These are phyloP conservation scores for Leptinotarsa tumamoca DNA, from an alignment of 2,888 invertebrate species.

Conservation along the genomic window DNA sequence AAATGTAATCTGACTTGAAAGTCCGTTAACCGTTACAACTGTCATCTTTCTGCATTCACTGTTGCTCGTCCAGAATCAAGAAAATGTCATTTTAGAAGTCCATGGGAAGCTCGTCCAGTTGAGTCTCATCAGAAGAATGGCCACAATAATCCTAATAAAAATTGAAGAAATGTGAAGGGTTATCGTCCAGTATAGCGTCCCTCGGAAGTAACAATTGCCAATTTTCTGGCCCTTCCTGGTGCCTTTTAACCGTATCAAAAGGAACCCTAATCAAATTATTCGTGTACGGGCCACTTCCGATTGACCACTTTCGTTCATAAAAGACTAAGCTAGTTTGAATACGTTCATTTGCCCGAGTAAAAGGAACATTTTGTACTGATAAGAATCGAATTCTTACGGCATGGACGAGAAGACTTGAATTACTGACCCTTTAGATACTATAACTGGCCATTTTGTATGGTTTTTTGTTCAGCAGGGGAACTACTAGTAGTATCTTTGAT, in stretches of 20 bases:
- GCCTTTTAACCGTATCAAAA: constrained; percentile 25
- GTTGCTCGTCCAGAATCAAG: not conserved
- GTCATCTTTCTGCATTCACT: not conserved
- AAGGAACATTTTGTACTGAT: constrained; percentile 36
- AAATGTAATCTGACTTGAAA: too few species aligned
- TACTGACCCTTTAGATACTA: constrained; percentile 2
- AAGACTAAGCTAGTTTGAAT: constrained; percentile 28
- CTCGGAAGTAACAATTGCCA: constrained; percentile 44
- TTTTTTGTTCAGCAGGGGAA: not conserved
- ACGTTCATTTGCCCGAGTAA: constrained; percentile 31
- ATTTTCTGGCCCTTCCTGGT: constrained; percentile 46
- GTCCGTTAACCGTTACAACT: not conserved
- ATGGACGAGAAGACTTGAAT: constrained; percentile 4
- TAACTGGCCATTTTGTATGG: not conserved
- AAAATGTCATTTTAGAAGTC: constrained; percentile 13
- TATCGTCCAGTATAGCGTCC: constrained; percentile 34
- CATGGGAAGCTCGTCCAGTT: constrained; percentile 36
- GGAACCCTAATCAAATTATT: constrained; percentile 35
- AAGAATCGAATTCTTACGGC: constrained; percentile 23
- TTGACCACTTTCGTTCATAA: constrained; percentile 38
- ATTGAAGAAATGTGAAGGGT: constrained; percentile 37
- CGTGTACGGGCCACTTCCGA: constrained; percentile 31
- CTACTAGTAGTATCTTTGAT: not conserved
- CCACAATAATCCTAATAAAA: constrained; percentile 29
- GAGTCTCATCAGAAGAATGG: constrained; percentile 27